A percentile compares a stretch with the other conserved stretches of the same genome.
phyloP scores from a whole-genome alignment of 2,888 invertebrate species.

The Lymantria monacha region DNA sequence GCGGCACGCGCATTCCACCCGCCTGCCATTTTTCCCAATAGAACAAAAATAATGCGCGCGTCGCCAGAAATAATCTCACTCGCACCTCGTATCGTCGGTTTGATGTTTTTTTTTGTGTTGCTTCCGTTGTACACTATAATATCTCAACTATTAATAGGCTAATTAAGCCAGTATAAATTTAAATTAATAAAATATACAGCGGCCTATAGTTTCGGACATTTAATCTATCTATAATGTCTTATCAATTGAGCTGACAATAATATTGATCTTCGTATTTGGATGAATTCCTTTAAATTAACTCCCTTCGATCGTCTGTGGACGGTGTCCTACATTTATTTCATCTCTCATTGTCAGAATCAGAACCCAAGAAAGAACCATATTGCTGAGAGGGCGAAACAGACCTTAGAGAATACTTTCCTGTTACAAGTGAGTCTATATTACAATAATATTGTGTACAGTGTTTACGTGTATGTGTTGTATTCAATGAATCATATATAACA shows the following conservation, averaged over 20 bases:
- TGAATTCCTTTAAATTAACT: not conserved
- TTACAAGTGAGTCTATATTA: constrained; percentile 73
- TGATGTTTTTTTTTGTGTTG: constrained; percentile 32
- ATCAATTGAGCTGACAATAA: too few relatives aligned
- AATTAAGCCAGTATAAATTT: too few relatives aligned
- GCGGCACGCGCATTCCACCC: constrained; percentile 63
- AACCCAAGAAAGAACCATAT: constrained; percentile 79
- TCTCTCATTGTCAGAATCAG: constrained; percentile 77
- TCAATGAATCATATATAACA: constrained; percentile 33
- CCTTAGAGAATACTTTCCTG: constrained; percentile 79
- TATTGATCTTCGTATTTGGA: too few relatives aligned
- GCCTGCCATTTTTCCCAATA: constrained; percentile 64
- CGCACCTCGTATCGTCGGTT: constrained; percentile 36
- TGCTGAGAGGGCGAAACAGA: constrained; percentile 79
- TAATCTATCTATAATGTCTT: too few relatives aligned
- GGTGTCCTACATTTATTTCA: constrained; percentile 60
- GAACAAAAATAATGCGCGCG: constrained; percentile 67
- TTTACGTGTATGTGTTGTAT: constrained; percentile 42
- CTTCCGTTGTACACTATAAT: constrained; percentile 39
- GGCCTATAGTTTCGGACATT: too few relatives aligned
- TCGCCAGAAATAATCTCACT: constrained; percentile 63
- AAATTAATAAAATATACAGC: too few relatives aligned
- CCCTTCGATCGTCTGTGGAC: constrained; percentile 22
- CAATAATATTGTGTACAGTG: constrained; percentile 39
- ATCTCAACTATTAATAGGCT: constrained; percentile 20